Evolutionary conservation across 2,113 vertebrate species (phyloP), one percentile per base, ranked within the genome.

Genomic region (Bufo bufo): DNA sequence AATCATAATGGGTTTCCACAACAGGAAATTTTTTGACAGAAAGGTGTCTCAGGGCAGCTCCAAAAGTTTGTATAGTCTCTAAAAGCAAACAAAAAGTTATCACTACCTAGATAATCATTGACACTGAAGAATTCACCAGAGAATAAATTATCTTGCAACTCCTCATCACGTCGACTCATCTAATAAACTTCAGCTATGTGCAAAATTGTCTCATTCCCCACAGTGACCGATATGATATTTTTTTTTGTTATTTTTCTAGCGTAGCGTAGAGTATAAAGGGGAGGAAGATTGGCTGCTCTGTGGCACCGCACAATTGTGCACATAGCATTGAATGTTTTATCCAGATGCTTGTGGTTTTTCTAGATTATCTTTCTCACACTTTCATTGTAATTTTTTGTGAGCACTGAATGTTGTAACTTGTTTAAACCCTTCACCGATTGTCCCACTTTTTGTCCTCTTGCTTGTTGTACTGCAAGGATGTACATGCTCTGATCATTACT

Each of bases 351-450:
- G 43, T 9, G 20, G 33, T 52, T 77, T 77, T 77, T 56, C 20
- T 77, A 19, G 47, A 77, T 75, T 54, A 54, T 58, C 6, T 16
- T 59, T 59, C 54, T 33, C 54, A 58, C 54, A n/a, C 50, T 33
- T 80, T 56, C 17, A 58, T 59, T 33, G 54, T 80, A 80, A n/a
- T 80, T 80, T 56, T 80, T 80, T 43, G 77, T 80, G 77, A 58
- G 23, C 75, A 52, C 19, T 78, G 52, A 80, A 43, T 56, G 52
- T 58, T 58, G 77, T 80, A 80, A 54, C 78, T 59, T 81, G 65
- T 71, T 54, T 33, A n/a, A 58, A 50, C 56, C 59, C 14, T 8
- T 45, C 19, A 9, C 43, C 20, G 13, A 58, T 23, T 19, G 4
- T 52, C 50, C 58, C 23, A 77, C 16, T 20, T 65, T 65, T 77